A percentile compares a stretch with the other conserved stretches of the same genome.
phyloP scores from a whole-genome alignment of 2,797 vertebrate genomes.

The Lagothrix lagotricha region DNA sequence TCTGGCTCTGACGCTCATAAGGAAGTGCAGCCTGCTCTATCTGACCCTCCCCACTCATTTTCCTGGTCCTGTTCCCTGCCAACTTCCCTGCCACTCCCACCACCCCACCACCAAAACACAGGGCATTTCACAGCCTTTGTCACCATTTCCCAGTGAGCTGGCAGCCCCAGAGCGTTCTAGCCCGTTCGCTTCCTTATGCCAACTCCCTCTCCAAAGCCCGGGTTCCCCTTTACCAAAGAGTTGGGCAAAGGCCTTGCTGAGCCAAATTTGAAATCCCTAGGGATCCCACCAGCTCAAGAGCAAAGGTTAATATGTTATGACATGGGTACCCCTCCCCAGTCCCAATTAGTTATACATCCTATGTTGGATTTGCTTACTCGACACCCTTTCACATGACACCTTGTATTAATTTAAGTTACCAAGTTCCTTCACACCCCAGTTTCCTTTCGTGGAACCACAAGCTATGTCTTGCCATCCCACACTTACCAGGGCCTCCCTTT shows the following conservation, averaged over 20 bases:
- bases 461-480: not conserved
- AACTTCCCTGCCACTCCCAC: not conserved
- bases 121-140: not conserved
- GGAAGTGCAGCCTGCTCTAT: not conserved
- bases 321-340: not conserved
- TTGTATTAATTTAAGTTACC: not conserved
- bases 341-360: not conserved
- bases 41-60: not conserved
- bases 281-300: not conserved
- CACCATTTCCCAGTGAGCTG: not conserved
- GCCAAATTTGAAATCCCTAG: slow-evolving; percentile 36
- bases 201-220: not conserved
- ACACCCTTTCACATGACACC: not conserved
- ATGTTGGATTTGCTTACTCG: slow-evolving; percentile 7
- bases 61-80: not conserved
- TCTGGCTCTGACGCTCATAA: not conserved
- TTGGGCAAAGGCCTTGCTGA: slow-evolving; percentile 14
- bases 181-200: not conserved
- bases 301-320: slow-evolving; percentile 12
- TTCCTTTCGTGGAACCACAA: not conserved
- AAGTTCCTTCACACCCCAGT: not conserved
- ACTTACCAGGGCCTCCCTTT: not conserved
- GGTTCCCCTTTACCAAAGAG: not conserved
- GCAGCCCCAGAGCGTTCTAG: not conserved
- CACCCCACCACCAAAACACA: not conserved